Conservation (phyloP, 2,113 vertebrate genomes). For the Callopanchax toddi region DNA sequence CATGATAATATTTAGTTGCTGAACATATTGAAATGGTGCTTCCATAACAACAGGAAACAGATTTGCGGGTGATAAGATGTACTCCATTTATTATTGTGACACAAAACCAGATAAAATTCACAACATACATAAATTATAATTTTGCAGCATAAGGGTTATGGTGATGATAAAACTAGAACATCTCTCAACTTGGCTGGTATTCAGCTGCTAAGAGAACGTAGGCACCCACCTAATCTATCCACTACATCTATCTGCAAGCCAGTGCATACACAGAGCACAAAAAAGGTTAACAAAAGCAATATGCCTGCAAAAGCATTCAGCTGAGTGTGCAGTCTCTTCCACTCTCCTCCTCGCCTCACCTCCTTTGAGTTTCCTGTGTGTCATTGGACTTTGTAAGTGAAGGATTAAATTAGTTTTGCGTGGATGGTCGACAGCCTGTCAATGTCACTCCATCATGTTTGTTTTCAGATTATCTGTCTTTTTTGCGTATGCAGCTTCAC, state of each 20-base stretch:
- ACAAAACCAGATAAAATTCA: not conserved
- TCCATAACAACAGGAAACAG: not conserved
- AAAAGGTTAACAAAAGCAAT: conserved; percentile 22
- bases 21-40: not conserved
- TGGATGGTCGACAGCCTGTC: conserved; percentile 15
- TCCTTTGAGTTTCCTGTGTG: not conserved
- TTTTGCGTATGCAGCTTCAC: not conserved
- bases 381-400: conserved; percentile 4
- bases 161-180: not conserved
- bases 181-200: not conserved
- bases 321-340: conserved; percentile 8
- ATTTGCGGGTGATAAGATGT: not conserved
- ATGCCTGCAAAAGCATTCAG: not conserved
- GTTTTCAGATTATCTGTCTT: conserved; percentile 24
- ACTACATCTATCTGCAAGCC: not conserved
- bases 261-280: not conserved
- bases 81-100: not conserved
- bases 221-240: not conserved
- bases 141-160: not conserved
- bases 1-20: not conserved
- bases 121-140: not conserved
- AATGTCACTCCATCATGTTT: conserved; percentile 29
- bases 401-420: not conserved
- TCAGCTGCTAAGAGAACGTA: not conserved
- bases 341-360: not conserved